Base-by-base conservation (phyloP, 2,113 vertebrate species). In the Mixornis gularis region DNA sequence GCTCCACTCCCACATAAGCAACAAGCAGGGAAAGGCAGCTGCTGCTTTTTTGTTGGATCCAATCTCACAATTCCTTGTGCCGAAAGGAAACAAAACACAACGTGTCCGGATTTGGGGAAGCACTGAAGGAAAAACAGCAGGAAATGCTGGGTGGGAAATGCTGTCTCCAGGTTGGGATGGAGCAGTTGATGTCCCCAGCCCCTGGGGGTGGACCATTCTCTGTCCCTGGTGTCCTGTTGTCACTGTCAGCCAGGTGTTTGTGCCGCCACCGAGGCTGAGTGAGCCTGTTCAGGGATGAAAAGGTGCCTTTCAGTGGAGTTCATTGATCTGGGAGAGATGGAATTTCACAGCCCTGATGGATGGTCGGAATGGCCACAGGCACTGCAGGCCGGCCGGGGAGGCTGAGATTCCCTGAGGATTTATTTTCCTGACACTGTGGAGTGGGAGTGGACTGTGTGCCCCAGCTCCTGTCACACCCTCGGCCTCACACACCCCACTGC, bases 341-440 rank as follows among this genome's bases (percentile, higher is more conserved):
- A 69, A 71, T 93, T 90, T 87, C 90, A 68, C 18, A 58, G 88
- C 65, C 32, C 63, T 89, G 95, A 89, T 86, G 87, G 92, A 94
- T 92, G 73, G 60, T 77, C 15, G 68, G 80, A 79, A n/a, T n/a
- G 89, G 74, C 72, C 83, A 60, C 55, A 36, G 77, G 73, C 70
- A 10, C 71, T 92, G 85, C 72, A 81, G 86, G 52, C 72, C 56
- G 83, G 55, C 68, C 9, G 19, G 72, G 60, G 72, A 63, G 9
- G 44, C 79, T 92, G 85, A 46, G 86, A 88, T 89, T 86, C 90
- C 4, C 0, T 15, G 48, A 7, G 56, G 90, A 76, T 89, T 92
- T 72, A 64, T 94, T 72, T 71, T 46, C 52, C 58, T 5, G 38
- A 11, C 60, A 30, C 12, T 7, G n/a, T 10, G 7, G n/a, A 78